Evolutionary conservation across 1,140 invertebrate genomes (phyloP), one percentile per base, ranked within the genome.

Genomic region (Drosophila teissieri): DNA sequence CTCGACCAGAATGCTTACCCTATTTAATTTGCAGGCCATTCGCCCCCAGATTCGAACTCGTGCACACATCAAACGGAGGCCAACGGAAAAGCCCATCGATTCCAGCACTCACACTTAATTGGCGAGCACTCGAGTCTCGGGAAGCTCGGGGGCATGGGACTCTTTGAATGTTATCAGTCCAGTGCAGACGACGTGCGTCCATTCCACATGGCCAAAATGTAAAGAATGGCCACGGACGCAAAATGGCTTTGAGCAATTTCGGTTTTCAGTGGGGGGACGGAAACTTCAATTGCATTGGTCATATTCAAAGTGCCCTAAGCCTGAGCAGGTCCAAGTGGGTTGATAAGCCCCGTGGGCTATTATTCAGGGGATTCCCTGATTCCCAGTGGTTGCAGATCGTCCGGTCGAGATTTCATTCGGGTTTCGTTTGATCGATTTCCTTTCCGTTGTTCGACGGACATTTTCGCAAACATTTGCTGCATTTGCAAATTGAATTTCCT

Each of bases 401-500:
- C 58, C 34, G 63, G 1, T 46, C 31, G 31, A 78, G 83, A 88
- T 86, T 88, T 65, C 65, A 88, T 83, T 77, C 48, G 57, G 73
- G 70, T 55, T 68, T 53, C 49, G n/a, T 79, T 85, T 85, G 81
- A 84, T 83, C 80, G 80, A 83, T 31, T 31, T 31, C 31, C 31
- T 83, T 83, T 78, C 63, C 46, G 44, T 24, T 24, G 24, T 24
- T 34, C 17, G 19, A 27, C 17, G 6, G 34, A 7, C 27, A 7
- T 27, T 11, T 19, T 19, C 10, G 45, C 27, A 52, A 52, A 53
- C 61, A 68, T 52, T 68, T 45, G 31, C 81, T 75, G 73, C 77
- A 89, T 88, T 88, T 89, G 84, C 84, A 88, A 88, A 88, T 85
- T 88, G 72, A 90, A 89, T 88, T 86, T 49, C 62, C 51, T 70